These are phyloP conservation scores for Formicarius rufipectus DNA, from an alignment of 2,113 vertebrate species.

Conservation along the genomic window DNA sequence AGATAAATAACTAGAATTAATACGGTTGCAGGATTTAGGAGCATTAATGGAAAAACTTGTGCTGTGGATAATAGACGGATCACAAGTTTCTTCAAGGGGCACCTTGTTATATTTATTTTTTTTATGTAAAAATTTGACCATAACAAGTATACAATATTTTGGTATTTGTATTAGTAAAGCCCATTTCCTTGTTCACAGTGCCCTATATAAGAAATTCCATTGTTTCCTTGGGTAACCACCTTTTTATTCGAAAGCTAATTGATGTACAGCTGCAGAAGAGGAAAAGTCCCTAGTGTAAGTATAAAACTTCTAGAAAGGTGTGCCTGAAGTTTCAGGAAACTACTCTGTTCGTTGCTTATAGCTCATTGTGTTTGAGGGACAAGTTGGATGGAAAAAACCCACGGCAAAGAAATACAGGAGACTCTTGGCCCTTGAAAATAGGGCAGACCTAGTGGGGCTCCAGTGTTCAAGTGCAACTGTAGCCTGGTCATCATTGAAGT, in stretches of 20 bases:
- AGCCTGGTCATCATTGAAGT: neutral
- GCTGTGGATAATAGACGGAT: neutral
- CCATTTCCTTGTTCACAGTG: neutral
- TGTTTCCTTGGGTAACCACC: neutral
- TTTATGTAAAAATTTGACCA: neutral
- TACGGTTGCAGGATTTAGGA: neutral
- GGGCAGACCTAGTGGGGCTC: neutral
- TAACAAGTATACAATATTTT: neutral
- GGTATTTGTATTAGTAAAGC: neutral
- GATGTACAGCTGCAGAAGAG: neutral
- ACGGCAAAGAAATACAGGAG: neutral
- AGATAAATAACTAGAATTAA: neutral
- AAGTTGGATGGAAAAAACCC: neutral
- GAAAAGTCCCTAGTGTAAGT: neutral
- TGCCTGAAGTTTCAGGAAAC: neutral
- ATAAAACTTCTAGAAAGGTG: neutral
- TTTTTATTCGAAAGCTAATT: neutral
- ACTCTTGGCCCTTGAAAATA: neutral
- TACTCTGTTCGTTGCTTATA: neutral
- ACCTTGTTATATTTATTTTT: neutral
- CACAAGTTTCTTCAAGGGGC: neutral
- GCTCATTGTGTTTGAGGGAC: neutral
- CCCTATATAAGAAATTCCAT: neutral
- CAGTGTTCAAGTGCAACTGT: neutral
- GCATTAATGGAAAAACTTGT: neutral